Evolutionary conservation across 2,113 vertebrate genomes (phyloP), one percentile per base, ranked within the genome.

Genomic region (Lichenostomus cassidix): DNA sequence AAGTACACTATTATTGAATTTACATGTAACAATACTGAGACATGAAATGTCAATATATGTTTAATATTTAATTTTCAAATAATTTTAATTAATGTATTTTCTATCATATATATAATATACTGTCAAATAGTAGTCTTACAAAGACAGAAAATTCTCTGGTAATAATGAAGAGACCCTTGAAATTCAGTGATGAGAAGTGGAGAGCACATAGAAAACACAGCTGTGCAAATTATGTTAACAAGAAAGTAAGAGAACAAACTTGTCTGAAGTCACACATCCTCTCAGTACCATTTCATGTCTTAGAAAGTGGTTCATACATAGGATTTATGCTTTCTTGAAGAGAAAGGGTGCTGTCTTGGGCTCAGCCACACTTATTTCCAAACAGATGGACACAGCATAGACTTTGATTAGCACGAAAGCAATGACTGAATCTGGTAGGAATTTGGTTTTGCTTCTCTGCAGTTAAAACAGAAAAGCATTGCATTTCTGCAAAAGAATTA

Each of bases 351-450:
- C 16, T 71, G 10, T 31, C 87, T 65, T 39, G 19, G 17, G 25
- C 70, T 78, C 86, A 75, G 52, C 37, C 21, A 44, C 59, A 53
- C 46, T 93, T 50, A 79, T 25, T 87, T 95, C 80, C 33, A 64
- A 80, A 93, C 50, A 79, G 73, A 84, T 71, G 53, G 78, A 89
- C 78, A 81, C 23, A 73, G 29, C 20, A 50, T 12, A 69, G 44
- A 35, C 80, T 91, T 93, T 31, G 9, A 88, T 69, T 89, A 78
- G 39, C 29, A 90, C 4, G 5, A 91, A 95, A 94, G 42, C 55
- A 80, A 63, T 85, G 68, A 90, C 19, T 50, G 75, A 89, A 95
- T 83, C 75, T 88, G 74, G 33, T 68, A 90, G 77, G 91, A 94
- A 87, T 62, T 79, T 77, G 35, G 42, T 83, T 31, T 55, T 94